These are phyloP conservation scores for Lasioglossum vierecki DNA, from an alignment of 2,888 invertebrate species.

Conservation along the genomic window DNA sequence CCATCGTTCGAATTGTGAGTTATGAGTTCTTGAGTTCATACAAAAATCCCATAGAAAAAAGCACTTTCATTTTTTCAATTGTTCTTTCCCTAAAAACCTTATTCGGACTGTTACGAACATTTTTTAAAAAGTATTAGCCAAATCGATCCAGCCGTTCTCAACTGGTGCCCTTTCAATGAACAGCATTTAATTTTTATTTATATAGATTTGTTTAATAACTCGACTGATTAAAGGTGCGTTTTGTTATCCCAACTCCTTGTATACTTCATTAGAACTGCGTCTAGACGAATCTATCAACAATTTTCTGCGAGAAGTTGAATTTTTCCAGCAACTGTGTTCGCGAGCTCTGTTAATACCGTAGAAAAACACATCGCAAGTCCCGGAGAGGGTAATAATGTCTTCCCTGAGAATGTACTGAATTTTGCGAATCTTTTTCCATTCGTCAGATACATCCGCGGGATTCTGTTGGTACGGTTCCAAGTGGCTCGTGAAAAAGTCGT, in stretches of 20 bases:
- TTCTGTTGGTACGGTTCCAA: conserved; percentile 62
- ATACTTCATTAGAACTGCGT: too few relatives aligned
- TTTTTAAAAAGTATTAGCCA: too few relatives aligned
- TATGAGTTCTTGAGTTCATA: too few relatives aligned
- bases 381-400: conserved; percentile 52
- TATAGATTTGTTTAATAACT: not conserved
- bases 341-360: conserved; percentile 7
- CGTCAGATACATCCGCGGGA: conserved; percentile 35
- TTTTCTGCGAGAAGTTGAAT: not conserved
- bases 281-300: not conserved
- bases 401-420: conserved; percentile 6
- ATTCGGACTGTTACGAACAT: too few relatives aligned
- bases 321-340: not conserved
- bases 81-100: too few relatives aligned
- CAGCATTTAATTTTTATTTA: too few relatives aligned
- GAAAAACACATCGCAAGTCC: conserved; percentile 24
- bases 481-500: conserved; percentile 54
- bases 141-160: too few relatives aligned
- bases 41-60: too few relatives aligned
- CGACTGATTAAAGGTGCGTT: not conserved
- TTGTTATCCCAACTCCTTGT: too few relatives aligned
- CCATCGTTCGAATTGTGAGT: too few relatives aligned
- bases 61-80: too few relatives aligned
- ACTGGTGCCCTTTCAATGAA: too few relatives aligned
- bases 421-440: conserved; percentile 29